A percentile compares a stretch with the other conserved stretches of the same genome.
Conservation (phyloP, 2,113 vertebrate genomes). For the Otus sunia region DNA sequence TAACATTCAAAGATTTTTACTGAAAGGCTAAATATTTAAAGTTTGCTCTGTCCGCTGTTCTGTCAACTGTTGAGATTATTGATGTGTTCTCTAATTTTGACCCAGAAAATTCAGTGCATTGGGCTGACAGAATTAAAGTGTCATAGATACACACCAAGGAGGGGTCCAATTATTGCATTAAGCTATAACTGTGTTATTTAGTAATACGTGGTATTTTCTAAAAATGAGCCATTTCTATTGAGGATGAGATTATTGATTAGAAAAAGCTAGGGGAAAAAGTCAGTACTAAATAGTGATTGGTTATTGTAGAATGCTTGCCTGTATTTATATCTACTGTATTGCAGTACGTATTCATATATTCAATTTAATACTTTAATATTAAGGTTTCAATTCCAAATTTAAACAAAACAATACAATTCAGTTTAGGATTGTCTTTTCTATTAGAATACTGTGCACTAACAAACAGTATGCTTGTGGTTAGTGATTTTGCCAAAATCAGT, state of each 20-base stretch:
- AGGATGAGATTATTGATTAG: background rate
- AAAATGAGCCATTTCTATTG: background rate
- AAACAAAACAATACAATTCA: background rate
- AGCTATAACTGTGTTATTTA: background rate
- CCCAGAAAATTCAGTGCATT: background rate
- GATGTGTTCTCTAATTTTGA: slow-evolving; percentile 10
- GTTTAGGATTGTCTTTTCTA: background rate
- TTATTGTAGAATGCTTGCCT: background rate
- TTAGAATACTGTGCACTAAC: background rate
- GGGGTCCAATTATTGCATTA: background rate
- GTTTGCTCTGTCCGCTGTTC: background rate
- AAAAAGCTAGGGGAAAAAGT: background rate
- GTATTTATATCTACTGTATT: background rate
- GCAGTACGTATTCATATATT: background rate
- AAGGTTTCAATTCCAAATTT: background rate
- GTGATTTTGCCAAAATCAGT: background rate
- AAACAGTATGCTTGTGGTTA: background rate
- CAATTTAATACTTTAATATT: background rate
- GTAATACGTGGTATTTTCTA: background rate
- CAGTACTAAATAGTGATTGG: background rate
- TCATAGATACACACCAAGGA: background rate
- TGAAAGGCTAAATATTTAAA: slow-evolving; percentile 32
- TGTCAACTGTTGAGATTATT: background rate
- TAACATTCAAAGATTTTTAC: background rate
- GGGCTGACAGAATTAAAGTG: background rate